Evolutionary conservation across 2,113 vertebrate genomes (phyloP).

Genomic region (Chitala chitala): DNA sequence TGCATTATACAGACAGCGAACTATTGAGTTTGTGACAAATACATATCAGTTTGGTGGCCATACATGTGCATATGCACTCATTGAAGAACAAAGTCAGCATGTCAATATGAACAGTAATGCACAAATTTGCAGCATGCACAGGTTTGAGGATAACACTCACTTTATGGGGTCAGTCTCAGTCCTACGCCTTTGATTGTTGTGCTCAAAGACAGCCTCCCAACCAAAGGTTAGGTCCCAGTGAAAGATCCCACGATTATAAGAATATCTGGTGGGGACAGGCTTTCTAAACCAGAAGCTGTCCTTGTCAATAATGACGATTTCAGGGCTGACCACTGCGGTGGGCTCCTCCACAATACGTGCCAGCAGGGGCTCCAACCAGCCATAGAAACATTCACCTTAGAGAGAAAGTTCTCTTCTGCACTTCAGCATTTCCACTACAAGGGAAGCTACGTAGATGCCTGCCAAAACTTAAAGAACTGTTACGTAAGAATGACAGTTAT

Average conservation of each 20-base stretch:
- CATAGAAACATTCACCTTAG: constrained; percentile 76
- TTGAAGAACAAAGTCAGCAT: background rate
- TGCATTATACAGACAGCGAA: too few relatives aligned
- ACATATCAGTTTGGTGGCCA: too few relatives aligned
- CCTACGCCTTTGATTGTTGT: constrained; percentile 58
- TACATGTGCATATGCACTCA: background rate
- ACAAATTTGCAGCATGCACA: too few relatives aligned
- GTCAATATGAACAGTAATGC: too few relatives aligned
- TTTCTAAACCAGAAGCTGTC: constrained; percentile 68
- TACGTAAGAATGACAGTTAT: too few relatives aligned
- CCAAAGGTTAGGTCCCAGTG: constrained; percentile 76
- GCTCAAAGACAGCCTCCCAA: constrained; percentile 65
- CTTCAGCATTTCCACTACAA: too few relatives aligned
- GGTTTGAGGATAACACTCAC: constrained; percentile 49
- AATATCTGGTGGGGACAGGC: constrained; percentile 47
- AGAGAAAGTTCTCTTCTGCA: too few relatives aligned
- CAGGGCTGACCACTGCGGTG: constrained; percentile 70
- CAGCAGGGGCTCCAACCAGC: constrained; percentile 82
- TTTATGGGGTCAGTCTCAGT: constrained; percentile 76
- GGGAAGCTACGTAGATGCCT: too few relatives aligned
- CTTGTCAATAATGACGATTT: constrained; percentile 68
- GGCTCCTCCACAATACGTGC: constrained; percentile 69
- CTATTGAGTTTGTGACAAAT: background rate
- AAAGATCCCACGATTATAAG: constrained; percentile 70
- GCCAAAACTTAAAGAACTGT: too few relatives aligned